These are phyloP conservation scores for Hemicentrotus pulcherrimus DNA, from an alignment of 35 echinoderm and acorn worm species.

Conservation along the genomic window DNA sequence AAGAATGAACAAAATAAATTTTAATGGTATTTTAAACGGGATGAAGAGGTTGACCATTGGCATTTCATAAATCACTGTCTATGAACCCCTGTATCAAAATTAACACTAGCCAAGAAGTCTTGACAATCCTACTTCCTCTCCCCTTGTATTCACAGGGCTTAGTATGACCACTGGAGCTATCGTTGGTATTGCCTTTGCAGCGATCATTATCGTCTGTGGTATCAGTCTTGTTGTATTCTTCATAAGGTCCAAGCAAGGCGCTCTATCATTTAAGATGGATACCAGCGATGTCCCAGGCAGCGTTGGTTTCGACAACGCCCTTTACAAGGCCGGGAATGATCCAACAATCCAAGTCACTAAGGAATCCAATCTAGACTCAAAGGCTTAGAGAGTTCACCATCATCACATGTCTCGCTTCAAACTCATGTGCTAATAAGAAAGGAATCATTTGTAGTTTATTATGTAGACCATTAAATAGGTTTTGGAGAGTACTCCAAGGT, in stretches of 20 bases:
- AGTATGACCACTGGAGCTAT: constrained; percentile 54
- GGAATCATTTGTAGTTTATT: neutral
- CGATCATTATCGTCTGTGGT: constrained; percentile 35
- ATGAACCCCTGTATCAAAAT: too few species aligned
- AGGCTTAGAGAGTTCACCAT: neutral
- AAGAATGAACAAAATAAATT: too few species aligned
- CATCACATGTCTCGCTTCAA: neutral
- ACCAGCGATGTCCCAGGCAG: constrained; percentile 51
- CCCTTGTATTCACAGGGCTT: neutral
- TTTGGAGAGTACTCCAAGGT: neutral
- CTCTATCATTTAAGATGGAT: neutral
- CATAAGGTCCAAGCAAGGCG: neutral
- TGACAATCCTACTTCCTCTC: neutral
- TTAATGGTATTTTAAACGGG: too few species aligned
- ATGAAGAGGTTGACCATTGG: too few species aligned
- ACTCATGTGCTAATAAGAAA: neutral
- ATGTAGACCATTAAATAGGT: neutral
- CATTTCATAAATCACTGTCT: too few species aligned
- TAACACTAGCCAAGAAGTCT: neutral
- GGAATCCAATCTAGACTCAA: neutral
- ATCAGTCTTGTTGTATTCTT: constrained; percentile 57
- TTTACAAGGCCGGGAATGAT: constrained; percentile 49
- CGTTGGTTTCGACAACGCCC: constrained; percentile 77
- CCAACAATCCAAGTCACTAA: neutral
- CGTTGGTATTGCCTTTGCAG: constrained; percentile 59